Evolutionary conservation across 2,113 vertebrate species (phyloP).

Genomic region (Dipodomys stephensi): DNA sequence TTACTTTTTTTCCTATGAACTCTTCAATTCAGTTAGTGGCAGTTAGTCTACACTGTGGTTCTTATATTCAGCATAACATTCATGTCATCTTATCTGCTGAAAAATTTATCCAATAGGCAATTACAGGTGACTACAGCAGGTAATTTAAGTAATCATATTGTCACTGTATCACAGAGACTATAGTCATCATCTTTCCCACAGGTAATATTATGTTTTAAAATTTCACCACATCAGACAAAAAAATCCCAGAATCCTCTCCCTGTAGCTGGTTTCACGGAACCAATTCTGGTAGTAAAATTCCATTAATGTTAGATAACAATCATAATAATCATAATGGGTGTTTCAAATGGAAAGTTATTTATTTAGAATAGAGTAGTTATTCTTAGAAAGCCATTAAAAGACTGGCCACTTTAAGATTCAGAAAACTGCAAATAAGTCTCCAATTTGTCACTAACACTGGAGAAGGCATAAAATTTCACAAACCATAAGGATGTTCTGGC

Average conservation of each 20-base stretch:
- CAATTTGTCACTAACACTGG: neutral
- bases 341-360: constrained; percentile 9
- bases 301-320: neutral
- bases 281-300: constrained; percentile 25
- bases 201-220: neutral
- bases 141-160: too few species aligned
- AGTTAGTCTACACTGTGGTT: too few species aligned
- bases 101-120: too few species aligned
- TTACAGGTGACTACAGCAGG: too few species aligned
- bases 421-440: constrained; percentile 1
- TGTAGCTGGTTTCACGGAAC: neutral
- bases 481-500: constrained; percentile 24
- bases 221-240: neutral
- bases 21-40: too few species aligned
- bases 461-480: neutral
- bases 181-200: neutral
- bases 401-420: neutral
- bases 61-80: too few species aligned
- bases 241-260: constrained; percentile 16
- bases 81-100: too few species aligned
- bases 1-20: too few species aligned
- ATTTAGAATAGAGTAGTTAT: neutral
- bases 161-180: neutral
- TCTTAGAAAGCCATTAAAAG: neutral
- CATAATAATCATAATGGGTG: neutral